These are phyloP conservation scores for Alethe castanea DNA, from an alignment of 2,113 vertebrate species.

Conservation along the genomic window DNA sequence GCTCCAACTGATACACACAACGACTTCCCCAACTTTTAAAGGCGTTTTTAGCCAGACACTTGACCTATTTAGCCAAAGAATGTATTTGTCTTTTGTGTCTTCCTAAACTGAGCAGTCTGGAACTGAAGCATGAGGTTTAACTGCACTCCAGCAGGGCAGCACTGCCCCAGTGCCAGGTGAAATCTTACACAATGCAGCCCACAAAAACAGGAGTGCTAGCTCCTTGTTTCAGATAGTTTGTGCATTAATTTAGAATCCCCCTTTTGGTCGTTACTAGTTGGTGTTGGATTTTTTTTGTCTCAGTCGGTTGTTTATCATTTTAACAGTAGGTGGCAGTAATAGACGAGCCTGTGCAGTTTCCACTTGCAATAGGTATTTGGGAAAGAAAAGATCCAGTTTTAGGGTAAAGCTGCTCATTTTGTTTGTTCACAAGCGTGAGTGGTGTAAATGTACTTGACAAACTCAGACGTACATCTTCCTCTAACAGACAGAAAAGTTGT, in stretches of 20 bases:
- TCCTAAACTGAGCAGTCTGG: not conserved
- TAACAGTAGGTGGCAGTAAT: constrained; percentile 60
- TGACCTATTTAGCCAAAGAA: not conserved
- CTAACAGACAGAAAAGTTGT: not conserved
- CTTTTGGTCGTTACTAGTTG: not conserved
- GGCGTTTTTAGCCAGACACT: not conserved
- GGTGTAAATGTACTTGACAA: not conserved
- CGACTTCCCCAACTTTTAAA: not conserved
- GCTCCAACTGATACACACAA: not conserved
- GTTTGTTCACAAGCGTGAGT: not conserved
- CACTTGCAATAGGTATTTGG: not conserved
- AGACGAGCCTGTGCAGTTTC: not conserved
- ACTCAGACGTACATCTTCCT: not conserved
- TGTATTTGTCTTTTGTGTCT: not conserved
- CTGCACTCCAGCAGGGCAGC: not conserved
- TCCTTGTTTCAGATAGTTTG: not conserved
- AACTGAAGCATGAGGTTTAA: not conserved
- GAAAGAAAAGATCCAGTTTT: not conserved
- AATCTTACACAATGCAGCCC: not conserved
- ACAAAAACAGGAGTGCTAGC: not conserved
- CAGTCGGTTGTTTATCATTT: not conserved
- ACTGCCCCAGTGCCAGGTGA: not conserved
- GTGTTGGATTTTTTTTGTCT: not conserved
- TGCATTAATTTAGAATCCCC: not conserved
- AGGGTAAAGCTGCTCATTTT: not conserved